Base-by-base conservation (phyloP, 1,140 invertebrate species). In the Drosophila pectinifera region DNA sequence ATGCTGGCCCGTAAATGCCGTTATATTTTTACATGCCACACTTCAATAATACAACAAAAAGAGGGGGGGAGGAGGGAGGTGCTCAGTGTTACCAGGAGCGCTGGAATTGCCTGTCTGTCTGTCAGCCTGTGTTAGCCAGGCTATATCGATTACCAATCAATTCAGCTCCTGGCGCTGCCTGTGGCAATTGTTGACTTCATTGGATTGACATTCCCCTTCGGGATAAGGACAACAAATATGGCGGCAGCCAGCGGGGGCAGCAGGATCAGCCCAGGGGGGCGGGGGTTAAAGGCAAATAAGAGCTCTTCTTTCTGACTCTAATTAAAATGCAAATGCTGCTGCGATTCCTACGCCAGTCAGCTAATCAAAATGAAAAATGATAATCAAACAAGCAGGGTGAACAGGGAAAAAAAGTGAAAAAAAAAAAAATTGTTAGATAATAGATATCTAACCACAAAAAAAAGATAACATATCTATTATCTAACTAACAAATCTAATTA, bases 131-230 rank as follows among this genome's bases (percentile, higher is more conserved):
- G 51, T 43, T 36, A 49, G 55, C 41, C 64, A 41, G 28, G 55
- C 65, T 74, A 84, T 83, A 84, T 82, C 80, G 80, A 82, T 82
- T 82, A 82, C 79, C 80, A 83, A 82, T 83, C 79, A 74, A 74
- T 82, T 82, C 58, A 34, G 62, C 62, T 62, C 53, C 78, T 65
- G 49, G 41, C 39, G n/a, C 41, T 69, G 74, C 51, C 67, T 78
- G 45, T 68, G 43, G 53, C 74, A 74, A 83, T 82, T 82, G 75
- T 83, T 78, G 79, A 82, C 80, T 82, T 74, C 58, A 78, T 74
- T 74, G 68, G 70, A 58, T 62, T 65, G 73, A 46, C 72, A 48
- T 57, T 41, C 54, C 24, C 65, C 72, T 18, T 49, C 41, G 43
- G 73, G 43, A 61, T 51, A 53, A 64, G 45, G 34, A 68, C 43